Base-by-base conservation (phyloP, 2,113 vertebrate species). In the Hiodon alosoides region DNA sequence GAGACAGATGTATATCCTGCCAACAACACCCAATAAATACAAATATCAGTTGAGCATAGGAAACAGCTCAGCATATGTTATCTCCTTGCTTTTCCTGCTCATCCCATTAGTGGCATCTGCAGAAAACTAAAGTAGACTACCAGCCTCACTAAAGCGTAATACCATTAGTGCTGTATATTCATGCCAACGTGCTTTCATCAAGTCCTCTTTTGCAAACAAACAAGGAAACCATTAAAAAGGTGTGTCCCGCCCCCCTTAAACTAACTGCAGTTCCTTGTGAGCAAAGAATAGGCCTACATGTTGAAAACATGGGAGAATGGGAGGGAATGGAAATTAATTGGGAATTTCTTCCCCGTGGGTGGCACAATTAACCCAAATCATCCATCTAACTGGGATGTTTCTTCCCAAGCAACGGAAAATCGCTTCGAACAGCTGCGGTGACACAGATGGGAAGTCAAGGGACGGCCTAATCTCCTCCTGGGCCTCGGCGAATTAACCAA, bases 401-500 rank as follows among this genome's bases (percentile, higher is more conserved):
- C 31, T 31, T 31, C 31, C 31, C 31, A 31, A 31, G 31, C 31
- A 31, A 31, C 2, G 31, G 31, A 31, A 31, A 31, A 2, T 31
- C 31, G 31, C 31, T 31, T 31, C 31, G 31, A 31, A 31, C 31
- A 31, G 31, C 31, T 31, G 31, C 31, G 31, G 31, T 31, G 31
- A 31, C 31, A 31, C 31, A 31, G 31, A 31, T 31, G 31, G 31
- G 31, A 31, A 31, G 31, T 31, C 31, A 31, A 31, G 31, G 31
- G 31, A 31, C 2, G 31, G 31, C 31, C 31, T 31, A 31, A 31
- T 31, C 31, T 31, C 31, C 31, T 31, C 61, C 61, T 50, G 50
- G 46, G 69, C 31, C 59, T 65, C 77, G 66, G 46, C 31, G 13
- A 58, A 50, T n/a, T 5, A 66, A 16, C 75, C 53, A 7, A 54